Evolutionary conservation across 2,888 invertebrate genomes (phyloP).

Genomic region (Andrena dorsata): DNA sequence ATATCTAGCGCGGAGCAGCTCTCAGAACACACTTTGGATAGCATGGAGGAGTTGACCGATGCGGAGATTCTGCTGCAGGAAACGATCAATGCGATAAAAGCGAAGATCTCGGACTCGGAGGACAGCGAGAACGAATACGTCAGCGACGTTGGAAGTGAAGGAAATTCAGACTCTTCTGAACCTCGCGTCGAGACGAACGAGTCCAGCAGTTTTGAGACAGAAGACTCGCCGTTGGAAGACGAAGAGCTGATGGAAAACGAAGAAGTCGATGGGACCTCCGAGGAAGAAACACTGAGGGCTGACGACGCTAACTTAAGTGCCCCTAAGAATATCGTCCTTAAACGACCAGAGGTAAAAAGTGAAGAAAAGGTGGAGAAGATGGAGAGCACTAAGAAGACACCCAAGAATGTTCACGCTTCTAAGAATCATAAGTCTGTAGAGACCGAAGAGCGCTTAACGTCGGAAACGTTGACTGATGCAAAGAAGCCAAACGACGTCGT

Average conservation of each 20-base stretch:
- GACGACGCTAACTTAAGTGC: not conserved
- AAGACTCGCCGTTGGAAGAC: constrained; percentile 43
- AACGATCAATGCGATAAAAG: constrained; percentile 81
- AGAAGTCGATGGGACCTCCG: constrained; percentile 15
- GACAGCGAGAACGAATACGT: constrained; percentile 55
- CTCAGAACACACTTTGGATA: constrained; percentile 54
- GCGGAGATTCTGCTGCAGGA: constrained; percentile 80
- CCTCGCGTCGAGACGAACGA: constrained; percentile 7
- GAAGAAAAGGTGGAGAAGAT: not conserved
- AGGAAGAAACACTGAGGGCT: constrained; percentile 38
- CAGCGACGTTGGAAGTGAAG: constrained; percentile 47
- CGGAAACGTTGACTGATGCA: not conserved
- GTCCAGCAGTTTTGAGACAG: constrained; percentile 24
- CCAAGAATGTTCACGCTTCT: not conserved
- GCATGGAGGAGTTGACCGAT: constrained; percentile 82
- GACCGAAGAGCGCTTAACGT: not conserved
- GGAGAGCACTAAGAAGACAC: not conserved
- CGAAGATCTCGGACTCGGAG: constrained; percentile 81
- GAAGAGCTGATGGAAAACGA: constrained; percentile 42
- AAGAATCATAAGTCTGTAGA: not conserved
- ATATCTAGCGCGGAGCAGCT: constrained; percentile 45
- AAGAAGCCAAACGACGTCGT: not conserved
- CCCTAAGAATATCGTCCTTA: not conserved
- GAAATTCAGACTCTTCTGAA: constrained; percentile 58
- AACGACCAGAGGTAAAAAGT: not conserved